phyloP scores from a whole-genome alignment of 2,888 invertebrate species.

The Aspidiotus destructor region DNA sequence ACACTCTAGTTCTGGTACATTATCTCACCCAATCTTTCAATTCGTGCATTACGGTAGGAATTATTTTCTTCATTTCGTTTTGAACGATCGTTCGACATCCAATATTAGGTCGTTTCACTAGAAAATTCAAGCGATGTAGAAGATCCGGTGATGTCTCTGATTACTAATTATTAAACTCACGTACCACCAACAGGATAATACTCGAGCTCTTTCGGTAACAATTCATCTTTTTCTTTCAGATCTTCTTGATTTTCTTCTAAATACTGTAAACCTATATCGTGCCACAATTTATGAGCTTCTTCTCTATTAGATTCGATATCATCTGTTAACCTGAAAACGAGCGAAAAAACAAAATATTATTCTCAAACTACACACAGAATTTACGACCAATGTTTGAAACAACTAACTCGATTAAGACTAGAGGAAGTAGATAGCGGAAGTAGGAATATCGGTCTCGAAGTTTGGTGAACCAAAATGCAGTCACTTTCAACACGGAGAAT shows the following conservation, averaged over 20 bases:
- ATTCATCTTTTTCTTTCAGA: slow-evolving; percentile 72
- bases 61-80: slow-evolving; percentile 61
- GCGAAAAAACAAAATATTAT: not conserved
- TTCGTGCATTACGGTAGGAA: slow-evolving; percentile 61
- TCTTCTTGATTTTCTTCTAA: slow-evolving; percentile 79
- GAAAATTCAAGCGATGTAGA: slow-evolving; percentile 35
- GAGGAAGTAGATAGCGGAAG: slow-evolving; percentile 73
- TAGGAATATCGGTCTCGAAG: slow-evolving; percentile 81
- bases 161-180: not conserved
- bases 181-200: slow-evolving; percentile 57
- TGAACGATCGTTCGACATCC: slow-evolving; percentile 66
- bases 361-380: not conserved
- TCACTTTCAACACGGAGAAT: slow-evolving; percentile 61
- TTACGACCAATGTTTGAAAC: not conserved
- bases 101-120: slow-evolving; percentile 68
- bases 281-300: slow-evolving; percentile 58
- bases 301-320: slow-evolving; percentile 61
- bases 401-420: slow-evolving; percentile 66
- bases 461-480: slow-evolving; percentile 65
- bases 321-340: slow-evolving; percentile 57
- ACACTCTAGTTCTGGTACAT: too few species aligned
- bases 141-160: slow-evolving; percentile 9
- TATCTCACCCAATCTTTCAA: slow-evolving; percentile 61
- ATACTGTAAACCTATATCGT: slow-evolving; percentile 63
- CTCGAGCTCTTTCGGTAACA: slow-evolving; percentile 52